Evolutionary conservation across 1,140 invertebrate species (phyloP).

Genomic region (Heliothis subflexa): DNA sequence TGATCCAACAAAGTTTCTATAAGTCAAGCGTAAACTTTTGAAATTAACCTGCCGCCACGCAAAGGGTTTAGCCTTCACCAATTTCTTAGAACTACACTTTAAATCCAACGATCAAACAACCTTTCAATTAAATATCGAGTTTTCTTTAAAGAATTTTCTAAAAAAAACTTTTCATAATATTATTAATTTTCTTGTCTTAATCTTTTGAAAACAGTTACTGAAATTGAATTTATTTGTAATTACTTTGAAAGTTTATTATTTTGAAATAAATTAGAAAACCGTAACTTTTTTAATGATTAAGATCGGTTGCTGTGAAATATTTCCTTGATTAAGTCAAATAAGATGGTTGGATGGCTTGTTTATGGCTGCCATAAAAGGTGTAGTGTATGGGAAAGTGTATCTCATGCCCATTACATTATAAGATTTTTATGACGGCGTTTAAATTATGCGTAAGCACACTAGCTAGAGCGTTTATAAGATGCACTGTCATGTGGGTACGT

Average conservation of each 20-base stretch:
- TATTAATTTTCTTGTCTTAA: slow-evolving; percentile 24
- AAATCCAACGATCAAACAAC: slow-evolving; percentile 6
- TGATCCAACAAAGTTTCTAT: slow-evolving; percentile 14
- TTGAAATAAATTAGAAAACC: slow-evolving; percentile 9
- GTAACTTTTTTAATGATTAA: slow-evolving; percentile 21
- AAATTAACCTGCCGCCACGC: slow-evolving; percentile 15
- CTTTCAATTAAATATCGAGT: slow-evolving; percentile 26
- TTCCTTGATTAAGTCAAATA: slow-evolving; percentile 1
- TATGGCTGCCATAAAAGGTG: slow-evolving; percentile 16
- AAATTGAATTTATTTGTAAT: slow-evolving; percentile 41
- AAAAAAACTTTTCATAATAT: slow-evolving; percentile 11
- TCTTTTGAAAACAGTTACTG: not conserved
- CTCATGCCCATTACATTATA: not conserved
- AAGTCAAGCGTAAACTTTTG: slow-evolving; percentile 26
- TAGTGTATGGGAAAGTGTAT: not conserved
- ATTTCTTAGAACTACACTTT: not conserved
- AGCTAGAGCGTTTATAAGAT: not conserved
- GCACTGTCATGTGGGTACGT: too few relatives aligned
- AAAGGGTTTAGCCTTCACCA: slow-evolving; percentile 19
- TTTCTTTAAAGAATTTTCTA: not conserved
- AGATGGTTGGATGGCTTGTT: slow-evolving; percentile 14
- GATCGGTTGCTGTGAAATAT: not conserved
- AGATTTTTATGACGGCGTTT: slow-evolving; percentile 15
- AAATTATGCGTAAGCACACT: slow-evolving; percentile 15
- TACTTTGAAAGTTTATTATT: slow-evolving; percentile 18